These are phyloP conservation scores for Ommatoiulus sabulosus DNA, from an alignment of 2,888 invertebrate genomes.

Conservation along the genomic window DNA sequence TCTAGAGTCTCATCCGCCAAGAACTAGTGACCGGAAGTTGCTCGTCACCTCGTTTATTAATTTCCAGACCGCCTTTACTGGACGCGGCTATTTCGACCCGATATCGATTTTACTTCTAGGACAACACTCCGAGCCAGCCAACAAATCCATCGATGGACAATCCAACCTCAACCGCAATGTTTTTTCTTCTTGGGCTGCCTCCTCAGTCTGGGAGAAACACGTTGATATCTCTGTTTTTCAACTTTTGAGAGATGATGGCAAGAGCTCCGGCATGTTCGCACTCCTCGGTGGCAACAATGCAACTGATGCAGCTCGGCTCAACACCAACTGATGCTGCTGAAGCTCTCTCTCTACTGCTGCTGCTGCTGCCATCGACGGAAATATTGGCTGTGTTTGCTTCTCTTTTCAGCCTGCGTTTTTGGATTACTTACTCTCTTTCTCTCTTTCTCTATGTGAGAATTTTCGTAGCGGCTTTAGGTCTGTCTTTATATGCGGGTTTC, in stretches of 20 bases:
- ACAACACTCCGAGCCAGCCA: not conserved
- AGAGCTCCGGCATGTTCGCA: constrained; percentile 17
- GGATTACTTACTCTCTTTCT: not conserved
- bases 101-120: constrained; percentile 7
- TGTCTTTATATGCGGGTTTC: not conserved
- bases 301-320: not conserved
- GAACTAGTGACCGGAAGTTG: constrained; percentile 5
- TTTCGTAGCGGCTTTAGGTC: not conserved
- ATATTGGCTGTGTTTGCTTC: constrained; percentile 34
- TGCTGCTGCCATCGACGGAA: constrained; percentile 18
- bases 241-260: not conserved
- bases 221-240: constrained; percentile 6
- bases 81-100: not conserved
- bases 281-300: constrained; percentile 38
- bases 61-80: not conserved
- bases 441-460: not conserved
- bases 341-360: not conserved
- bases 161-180: not conserved
- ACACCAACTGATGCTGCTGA: not conserved
- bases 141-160: not conserved
- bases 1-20: not conserved
- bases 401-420: not conserved
- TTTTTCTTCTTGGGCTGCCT: not conserved
- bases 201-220: not conserved
- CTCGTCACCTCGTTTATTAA: constrained; percentile 5